Percentiles rank a stretch among this genome's conserved stretches.
Conservation (phyloP, 2,797 vertebrate species). For the Cirrhinus mrigala region DNA sequence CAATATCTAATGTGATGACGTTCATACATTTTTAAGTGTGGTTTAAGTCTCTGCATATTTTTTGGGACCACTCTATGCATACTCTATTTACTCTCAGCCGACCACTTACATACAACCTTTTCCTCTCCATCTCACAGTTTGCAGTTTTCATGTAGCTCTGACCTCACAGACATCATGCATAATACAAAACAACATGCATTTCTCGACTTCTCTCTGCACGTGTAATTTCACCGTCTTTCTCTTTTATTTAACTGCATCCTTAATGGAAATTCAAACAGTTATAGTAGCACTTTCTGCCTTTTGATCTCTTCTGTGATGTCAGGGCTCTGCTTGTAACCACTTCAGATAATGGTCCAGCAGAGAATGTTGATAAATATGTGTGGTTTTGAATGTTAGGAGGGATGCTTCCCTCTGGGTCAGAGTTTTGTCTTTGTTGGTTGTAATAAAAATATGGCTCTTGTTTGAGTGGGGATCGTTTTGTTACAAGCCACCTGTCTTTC, state of each 20-base stretch:
- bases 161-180: slow-evolving; percentile 13
- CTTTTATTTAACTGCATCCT: neutral
- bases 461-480: slow-evolving; percentile 44
- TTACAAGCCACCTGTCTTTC: slow-evolving; percentile 38
- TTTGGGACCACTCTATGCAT: neutral
- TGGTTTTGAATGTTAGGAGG: slow-evolving; percentile 10
- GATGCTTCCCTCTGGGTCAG: slow-evolving; percentile 1
- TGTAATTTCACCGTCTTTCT: neutral
- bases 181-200: slow-evolving; percentile 13
- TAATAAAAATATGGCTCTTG: slow-evolving; percentile 24
- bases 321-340: slow-evolving; percentile 5
- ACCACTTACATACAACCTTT: neutral
- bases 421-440: slow-evolving; percentile 24
- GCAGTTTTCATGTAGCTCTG: neutral
- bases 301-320: slow-evolving; percentile 35
- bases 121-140: neutral
- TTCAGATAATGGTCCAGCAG: neutral
- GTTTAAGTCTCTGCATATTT: neutral
- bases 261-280: neutral
- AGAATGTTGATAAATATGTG: neutral
- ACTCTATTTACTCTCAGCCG: neutral
- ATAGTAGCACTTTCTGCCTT: neutral
- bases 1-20: slow-evolving; percentile 2
- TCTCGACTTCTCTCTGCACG: neutral
- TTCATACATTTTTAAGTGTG: neutral